Evolutionary conservation across 2,888 invertebrate species (phyloP), one percentile per base, ranked within the genome.

Genomic region (Polydrusus cervinus): DNA sequence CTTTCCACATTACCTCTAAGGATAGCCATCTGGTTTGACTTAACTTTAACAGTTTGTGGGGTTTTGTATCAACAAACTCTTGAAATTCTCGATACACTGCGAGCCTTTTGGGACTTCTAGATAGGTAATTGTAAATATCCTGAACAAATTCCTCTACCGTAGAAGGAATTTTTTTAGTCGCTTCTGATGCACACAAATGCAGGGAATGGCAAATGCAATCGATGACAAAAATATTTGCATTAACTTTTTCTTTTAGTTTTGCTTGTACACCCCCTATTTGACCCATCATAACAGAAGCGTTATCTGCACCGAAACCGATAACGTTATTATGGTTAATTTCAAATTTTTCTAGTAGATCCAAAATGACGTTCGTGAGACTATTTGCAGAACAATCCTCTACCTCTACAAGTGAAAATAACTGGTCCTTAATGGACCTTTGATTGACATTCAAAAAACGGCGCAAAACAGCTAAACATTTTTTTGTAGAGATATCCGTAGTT

Each of bases 231-330:
- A 76, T 47, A 65, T 76, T 57, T 55, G 72, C 70, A 40, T 65
- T 66, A 11, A 75, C 55, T 65, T 16, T 7, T 11, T 51, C 16
- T 65, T 53, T 61, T 64, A 51, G 20, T 64, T 61, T 61, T 51
- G 70, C 51, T 13, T 71, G 64, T 20, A 76, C 66, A 8, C 73
- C 76, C 30, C 38, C 55, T 43, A 55, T 55, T 45, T 45, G 10
- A 10, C 60, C 40, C 60, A 61, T 61, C 60, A 61, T 61, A 1
- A 61, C 60, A 61, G 34, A 38, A 9, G 73, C 75, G 64, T 78
- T 78, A 60, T 77, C 78, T 55, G 78, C 74, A 20, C 49, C 74
- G 65, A 76, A 72, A 38, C 60, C 60, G 10, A 61, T 61, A 3
- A 34, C 34, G 40, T 61, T 61, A 11, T 34, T 13, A 47, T 74